phyloP scores from a whole-genome alignment of 2,797 vertebrate genomes.

The Hoplostethus mediterraneus region DNA sequence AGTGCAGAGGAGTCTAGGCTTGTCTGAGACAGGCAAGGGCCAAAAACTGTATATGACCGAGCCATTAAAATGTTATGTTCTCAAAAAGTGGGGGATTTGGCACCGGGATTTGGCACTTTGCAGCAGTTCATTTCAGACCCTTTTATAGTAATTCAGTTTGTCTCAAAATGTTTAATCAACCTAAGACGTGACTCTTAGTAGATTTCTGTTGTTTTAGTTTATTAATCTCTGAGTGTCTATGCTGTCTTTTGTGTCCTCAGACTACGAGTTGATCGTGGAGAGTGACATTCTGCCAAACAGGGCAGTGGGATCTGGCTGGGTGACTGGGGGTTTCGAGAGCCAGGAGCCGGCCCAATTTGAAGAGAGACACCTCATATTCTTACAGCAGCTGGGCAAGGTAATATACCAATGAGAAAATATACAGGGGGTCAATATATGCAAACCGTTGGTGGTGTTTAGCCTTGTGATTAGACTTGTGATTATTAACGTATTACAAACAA shows the following conservation, averaged over 20 bases:
- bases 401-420: neutral
- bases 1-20: neutral
- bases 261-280: slow-evolving; percentile 94
- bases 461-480: no score
- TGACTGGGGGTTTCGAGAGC: slow-evolving; percentile 88
- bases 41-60: no score
- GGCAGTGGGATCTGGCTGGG: slow-evolving; percentile 82
- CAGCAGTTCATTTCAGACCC: no score
- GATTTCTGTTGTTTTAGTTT: neutral
- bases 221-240: neutral
- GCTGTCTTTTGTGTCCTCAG: slow-evolving; percentile 69
- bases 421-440: no score
- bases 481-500: no score
- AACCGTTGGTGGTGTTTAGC: no score
- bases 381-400: slow-evolving; percentile 97
- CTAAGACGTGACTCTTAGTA: neutral
- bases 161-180: neutral
- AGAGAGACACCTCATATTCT: slow-evolving; percentile 95
- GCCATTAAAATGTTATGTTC: no score
- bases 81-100: no score
- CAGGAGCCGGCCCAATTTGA: slow-evolving; percentile 95
- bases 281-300: slow-evolving; percentile 91
- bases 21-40: neutral
- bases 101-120: no score
- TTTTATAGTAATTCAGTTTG: neutral